phyloP scores from a whole-genome alignment of 1,140 invertebrate genomes.

The Steinernema feltiae region DNA sequence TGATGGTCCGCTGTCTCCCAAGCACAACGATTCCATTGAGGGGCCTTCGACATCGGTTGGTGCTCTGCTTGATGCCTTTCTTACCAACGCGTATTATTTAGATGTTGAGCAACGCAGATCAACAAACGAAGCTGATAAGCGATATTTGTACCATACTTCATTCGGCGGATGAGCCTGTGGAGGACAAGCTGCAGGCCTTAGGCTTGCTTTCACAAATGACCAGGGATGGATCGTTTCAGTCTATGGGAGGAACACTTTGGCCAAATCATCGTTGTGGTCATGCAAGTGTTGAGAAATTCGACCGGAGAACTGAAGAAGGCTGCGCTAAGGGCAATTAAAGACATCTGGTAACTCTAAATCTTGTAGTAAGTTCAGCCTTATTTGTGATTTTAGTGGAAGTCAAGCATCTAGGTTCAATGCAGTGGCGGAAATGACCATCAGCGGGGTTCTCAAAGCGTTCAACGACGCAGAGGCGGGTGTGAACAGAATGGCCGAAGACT shows the following conservation, averaged over 20 bases:
- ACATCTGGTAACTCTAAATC: conserved; percentile 26
- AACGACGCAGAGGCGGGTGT: conserved; percentile 70
- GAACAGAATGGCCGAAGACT: conserved; percentile 65
- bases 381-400: conserved; percentile 58
- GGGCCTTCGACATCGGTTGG: background rate
- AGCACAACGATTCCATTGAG: background rate
- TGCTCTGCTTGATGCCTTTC: background rate
- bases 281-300: conserved; percentile 66
- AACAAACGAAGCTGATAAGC: conserved; percentile 36
- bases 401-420: conserved; percentile 72
- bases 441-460: conserved; percentile 78
- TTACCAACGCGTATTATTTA: background rate
- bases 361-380: conserved; percentile 9
- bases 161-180: conserved; percentile 35
- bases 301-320: conserved; percentile 61
- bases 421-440: conserved; percentile 78
- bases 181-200: conserved; percentile 60
- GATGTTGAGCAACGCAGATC: background rate
- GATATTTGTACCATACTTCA: conserved; percentile 26
- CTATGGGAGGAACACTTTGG: conserved; percentile 66
- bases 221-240: conserved; percentile 59
- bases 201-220: conserved; percentile 60
- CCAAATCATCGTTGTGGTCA: conserved; percentile 68
- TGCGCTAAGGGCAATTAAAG: conserved; percentile 38
- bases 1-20: background rate